phyloP scores from a whole-genome alignment of 2,888 invertebrate genomes.

The Hetaerina titia region DNA sequence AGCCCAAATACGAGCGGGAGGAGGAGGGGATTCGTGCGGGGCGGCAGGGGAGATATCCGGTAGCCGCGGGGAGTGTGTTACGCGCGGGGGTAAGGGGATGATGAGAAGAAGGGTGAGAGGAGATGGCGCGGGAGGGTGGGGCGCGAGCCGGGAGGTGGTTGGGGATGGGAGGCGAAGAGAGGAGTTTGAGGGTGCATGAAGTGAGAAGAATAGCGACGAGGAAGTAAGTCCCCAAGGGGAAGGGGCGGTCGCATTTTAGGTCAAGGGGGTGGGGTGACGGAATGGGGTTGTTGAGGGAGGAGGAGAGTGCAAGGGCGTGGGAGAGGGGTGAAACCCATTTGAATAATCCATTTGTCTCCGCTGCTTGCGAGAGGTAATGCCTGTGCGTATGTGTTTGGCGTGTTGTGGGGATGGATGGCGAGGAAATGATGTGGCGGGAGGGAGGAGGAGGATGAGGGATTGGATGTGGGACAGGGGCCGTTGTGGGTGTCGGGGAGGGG shows the following conservation, averaged over 20 bases:
- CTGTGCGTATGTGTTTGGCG: background rate
- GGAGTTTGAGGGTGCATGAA: slow-evolving; percentile 2
- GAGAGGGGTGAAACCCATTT: slow-evolving; percentile 10
- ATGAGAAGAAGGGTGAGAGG: background rate
- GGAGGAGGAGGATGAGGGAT: no score
- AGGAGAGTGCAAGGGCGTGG: background rate
- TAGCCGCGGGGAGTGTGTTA: no score
- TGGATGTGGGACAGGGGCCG: no score
- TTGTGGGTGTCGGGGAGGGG: background rate
- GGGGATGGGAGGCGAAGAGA: background rate
- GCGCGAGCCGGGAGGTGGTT: background rate
- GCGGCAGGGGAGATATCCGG: no score
- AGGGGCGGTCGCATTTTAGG: background rate
- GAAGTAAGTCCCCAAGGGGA: background rate
- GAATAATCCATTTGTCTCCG: slow-evolving; percentile 49
- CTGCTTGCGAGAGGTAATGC: background rate
- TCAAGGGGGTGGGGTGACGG: background rate
- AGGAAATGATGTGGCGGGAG: background rate
- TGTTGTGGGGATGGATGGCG: background rate
- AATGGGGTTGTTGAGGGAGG: background rate
- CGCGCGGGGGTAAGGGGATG: background rate
- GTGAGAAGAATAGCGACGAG: background rate
- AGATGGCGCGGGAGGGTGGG: background rate
- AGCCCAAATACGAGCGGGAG: background rate
- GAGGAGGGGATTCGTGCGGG: background rate